phyloP scores from a whole-genome alignment of 2,888 invertebrate genomes.

The Hypomecis atomaria region DNA sequence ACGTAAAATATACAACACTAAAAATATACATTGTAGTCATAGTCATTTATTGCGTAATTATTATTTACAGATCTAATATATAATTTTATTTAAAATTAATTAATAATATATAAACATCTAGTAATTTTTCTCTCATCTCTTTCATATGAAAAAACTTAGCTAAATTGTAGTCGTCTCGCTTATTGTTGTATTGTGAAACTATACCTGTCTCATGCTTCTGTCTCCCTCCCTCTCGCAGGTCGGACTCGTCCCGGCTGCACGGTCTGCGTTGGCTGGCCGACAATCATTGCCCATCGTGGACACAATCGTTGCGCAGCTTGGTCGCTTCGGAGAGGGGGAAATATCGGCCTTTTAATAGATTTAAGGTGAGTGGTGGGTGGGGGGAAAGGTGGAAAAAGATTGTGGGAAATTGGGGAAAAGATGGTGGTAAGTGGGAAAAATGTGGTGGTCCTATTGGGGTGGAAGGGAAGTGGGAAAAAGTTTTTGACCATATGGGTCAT shows the following conservation, averaged over 20 bases:
- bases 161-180: neutral
- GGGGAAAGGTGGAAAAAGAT: neutral
- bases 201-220: constrained; percentile 16
- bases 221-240: constrained; percentile 46
- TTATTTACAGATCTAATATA: too few species aligned
- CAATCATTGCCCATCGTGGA: constrained; percentile 62
- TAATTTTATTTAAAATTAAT: too few species aligned
- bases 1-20: too few species aligned
- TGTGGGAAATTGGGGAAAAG: neutral
- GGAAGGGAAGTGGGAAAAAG: neutral
- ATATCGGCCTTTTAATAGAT: constrained; percentile 76
- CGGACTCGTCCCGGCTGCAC: constrained; percentile 70
- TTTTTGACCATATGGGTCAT: too few species aligned
- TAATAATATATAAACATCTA: too few species aligned
- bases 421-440: neutral
- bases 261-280: constrained; percentile 64
- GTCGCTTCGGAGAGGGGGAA: constrained; percentile 72
- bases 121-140: too few species aligned
- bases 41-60: too few species aligned
- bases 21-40: too few species aligned
- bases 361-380: constrained; percentile 64
- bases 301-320: constrained; percentile 73
- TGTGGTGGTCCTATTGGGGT: neutral
- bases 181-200: constrained; percentile 20
- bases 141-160: too few species aligned